phyloP scores from a whole-genome alignment of 2,888 invertebrate genomes.

The Drosophila putrida region DNA sequence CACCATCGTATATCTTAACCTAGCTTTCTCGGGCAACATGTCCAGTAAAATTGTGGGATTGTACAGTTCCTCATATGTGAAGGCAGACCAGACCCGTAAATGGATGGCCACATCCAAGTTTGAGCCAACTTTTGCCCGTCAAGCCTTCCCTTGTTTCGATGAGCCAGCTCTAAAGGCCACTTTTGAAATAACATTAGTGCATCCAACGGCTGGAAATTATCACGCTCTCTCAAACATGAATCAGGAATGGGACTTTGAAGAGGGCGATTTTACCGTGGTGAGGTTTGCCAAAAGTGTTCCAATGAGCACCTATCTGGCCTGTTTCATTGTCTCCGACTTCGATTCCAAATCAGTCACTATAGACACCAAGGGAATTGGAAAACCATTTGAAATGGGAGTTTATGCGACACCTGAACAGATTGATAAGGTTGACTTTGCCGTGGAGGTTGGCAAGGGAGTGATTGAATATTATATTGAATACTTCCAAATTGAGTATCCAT shows the following conservation, averaged over 20 bases:
- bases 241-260: conserved; percentile 78
- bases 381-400: conserved; percentile 89
- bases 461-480: conserved; percentile 94
- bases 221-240: conserved; percentile 96
- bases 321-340: conserved; percentile 97
- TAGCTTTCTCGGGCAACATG: conserved; percentile 88
- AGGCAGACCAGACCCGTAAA: conserved; percentile 79
- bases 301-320: conserved; percentile 97
- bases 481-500: conserved; percentile 93
- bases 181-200: conserved; percentile 91
- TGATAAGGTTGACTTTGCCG: conserved; percentile 92
- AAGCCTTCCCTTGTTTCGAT: conserved; percentile 98
- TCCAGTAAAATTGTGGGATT: conserved; percentile 90
- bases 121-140: conserved; percentile 96
- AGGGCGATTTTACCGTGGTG: conserved; percentile 88
- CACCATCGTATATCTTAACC: conserved; percentile 45
- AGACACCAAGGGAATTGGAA: conserved; percentile 87
- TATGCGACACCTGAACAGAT: conserved; percentile 92
- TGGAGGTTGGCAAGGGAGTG: conserved; percentile 90
- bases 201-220: conserved; percentile 89
- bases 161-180: conserved; percentile 96
- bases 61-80: conserved; percentile 89
- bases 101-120: conserved; percentile 96
- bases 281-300: conserved; percentile 93
- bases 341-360: conserved; percentile 86